phyloP scores from a whole-genome alignment of 2,113 vertebrate genomes.

The Pygoscelis adeliae region DNA sequence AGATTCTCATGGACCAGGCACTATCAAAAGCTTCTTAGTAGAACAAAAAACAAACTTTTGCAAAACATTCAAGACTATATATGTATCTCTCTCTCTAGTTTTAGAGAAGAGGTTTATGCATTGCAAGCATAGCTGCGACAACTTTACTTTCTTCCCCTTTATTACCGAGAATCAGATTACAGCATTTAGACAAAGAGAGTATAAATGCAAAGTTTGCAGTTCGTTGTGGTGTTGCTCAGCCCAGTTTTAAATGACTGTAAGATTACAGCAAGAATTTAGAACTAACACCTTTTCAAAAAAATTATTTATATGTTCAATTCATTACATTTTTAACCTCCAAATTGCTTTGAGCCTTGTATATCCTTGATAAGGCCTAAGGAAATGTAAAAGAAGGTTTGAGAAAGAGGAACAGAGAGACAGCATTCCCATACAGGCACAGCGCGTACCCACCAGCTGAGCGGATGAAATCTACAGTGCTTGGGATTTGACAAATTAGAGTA shows the following conservation, averaged over 20 bases:
- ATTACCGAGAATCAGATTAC: not conserved
- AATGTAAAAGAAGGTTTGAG: not conserved
- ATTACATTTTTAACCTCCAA: not conserved
- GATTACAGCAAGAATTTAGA: not conserved
- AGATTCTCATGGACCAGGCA: not conserved
- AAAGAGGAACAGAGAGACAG: not conserved
- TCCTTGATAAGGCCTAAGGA: not conserved
- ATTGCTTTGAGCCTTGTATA: not conserved
- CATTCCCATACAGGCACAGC: not conserved
- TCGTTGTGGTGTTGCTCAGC: not conserved
- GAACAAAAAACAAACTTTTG: not conserved
- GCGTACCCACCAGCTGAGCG: not conserved
- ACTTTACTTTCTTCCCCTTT: not conserved
- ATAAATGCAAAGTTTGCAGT: not conserved
- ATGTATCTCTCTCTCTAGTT: not conserved
- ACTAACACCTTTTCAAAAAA: not conserved
- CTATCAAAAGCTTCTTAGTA: not conserved
- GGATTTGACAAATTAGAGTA: not conserved
- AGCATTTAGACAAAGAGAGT: not conserved
- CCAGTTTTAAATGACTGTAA: not conserved
- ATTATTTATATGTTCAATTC: not conserved
- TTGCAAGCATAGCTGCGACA: not conserved
- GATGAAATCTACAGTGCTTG: not conserved
- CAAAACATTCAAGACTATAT: not conserved
- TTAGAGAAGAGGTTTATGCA: too few species aligned